phyloP scores from a whole-genome alignment of 2,113 vertebrate species.

The Eonycteris spelaea region DNA sequence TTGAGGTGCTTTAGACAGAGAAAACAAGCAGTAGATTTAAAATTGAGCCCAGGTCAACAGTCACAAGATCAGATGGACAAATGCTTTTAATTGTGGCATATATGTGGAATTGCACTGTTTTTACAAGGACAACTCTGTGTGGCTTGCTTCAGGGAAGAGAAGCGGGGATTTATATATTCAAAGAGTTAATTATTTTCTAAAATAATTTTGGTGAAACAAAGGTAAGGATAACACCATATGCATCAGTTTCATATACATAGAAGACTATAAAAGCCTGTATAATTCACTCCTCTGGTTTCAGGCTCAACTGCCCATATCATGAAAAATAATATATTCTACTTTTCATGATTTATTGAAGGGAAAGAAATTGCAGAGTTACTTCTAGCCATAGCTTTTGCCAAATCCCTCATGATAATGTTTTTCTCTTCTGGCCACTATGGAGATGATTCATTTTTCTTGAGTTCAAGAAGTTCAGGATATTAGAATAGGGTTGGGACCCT shows the following conservation, averaged over 20 bases:
- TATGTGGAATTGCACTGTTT: not conserved
- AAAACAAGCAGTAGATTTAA: slow-evolving; percentile 5
- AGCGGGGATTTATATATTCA: not conserved
- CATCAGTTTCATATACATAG: not conserved
- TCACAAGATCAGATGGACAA: not conserved
- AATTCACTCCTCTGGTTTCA: not conserved
- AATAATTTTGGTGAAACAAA: not conserved
- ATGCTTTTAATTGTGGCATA: not conserved
- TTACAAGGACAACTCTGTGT: not conserved
- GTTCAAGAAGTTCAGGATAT: not conserved
- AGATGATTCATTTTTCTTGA: not conserved
- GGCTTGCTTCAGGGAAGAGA: not conserved
- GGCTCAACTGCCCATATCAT: not conserved
- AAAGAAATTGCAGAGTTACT: not conserved
- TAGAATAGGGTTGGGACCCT: not conserved
- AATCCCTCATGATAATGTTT: not conserved
- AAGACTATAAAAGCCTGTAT: not conserved
- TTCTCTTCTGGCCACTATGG: slow-evolving; percentile 8
- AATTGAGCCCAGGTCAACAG: not conserved
- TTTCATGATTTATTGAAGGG: slow-evolving; percentile 33
- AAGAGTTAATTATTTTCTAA: slow-evolving; percentile 43
- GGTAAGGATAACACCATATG: not conserved
- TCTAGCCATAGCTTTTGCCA: not conserved
- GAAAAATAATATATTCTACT: not conserved
- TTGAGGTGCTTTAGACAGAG: not conserved